Conservation (phyloP, 2,113 vertebrate genomes). For the Passer domesticus region DNA sequence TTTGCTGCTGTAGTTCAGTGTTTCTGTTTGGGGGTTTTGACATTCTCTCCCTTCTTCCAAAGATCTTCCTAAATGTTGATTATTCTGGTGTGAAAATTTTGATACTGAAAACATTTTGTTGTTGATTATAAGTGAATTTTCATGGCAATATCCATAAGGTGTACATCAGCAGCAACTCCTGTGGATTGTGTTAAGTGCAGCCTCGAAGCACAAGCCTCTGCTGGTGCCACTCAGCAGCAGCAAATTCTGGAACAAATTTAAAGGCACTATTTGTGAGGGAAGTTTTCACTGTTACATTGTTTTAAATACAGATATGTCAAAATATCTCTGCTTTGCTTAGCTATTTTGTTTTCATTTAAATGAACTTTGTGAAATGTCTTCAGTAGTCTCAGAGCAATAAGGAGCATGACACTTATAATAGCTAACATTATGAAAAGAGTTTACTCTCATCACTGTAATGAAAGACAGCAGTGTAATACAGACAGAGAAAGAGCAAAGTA, state of each 20-base stretch:
- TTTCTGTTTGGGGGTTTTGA: not conserved
- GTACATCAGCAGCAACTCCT: not conserved
- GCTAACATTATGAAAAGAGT: constrained; percentile 23
- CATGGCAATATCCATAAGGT: not conserved
- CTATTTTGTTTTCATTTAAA: constrained; percentile 54
- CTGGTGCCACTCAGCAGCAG: not conserved
- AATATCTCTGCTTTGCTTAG: constrained; percentile 1
- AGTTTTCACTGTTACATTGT: not conserved
- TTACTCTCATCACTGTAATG: constrained; percentile 8
- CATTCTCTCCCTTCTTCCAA: not conserved
- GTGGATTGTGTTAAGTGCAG: not conserved
- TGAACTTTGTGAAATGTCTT: constrained; percentile 25
- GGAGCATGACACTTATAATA: not conserved
- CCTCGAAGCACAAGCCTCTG: not conserved
- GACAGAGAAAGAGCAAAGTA: constrained; percentile 3
- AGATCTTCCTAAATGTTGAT: not conserved
- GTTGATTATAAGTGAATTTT: not conserved
- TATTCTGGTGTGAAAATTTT: not conserved
- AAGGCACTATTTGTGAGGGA: not conserved
- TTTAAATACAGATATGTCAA: constrained; percentile 36
- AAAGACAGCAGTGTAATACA: constrained; percentile 30
- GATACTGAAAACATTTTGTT: not conserved
- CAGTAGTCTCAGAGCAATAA: constrained; percentile 26
- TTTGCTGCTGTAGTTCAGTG: not conserved
- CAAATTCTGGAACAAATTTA: constrained; percentile 16